Conservation (phyloP, 2,888 invertebrate species). For the Acanthoscelides obtectus region DNA sequence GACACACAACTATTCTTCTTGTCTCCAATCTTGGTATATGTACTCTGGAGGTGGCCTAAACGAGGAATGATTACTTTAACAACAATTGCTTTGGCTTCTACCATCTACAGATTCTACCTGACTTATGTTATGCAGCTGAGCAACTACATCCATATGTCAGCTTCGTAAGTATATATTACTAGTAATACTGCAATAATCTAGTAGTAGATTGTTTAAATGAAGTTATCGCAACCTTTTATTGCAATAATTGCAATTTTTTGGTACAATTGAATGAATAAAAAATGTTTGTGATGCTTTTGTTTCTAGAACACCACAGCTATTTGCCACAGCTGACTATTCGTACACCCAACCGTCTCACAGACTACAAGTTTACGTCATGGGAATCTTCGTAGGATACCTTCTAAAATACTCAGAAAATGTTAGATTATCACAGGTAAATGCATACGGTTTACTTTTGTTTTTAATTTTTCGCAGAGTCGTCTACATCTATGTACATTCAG, state of each 20-base stretch:
- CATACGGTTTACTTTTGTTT: no score
- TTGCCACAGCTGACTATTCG: slow-evolving; percentile 64
- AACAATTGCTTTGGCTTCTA: slow-evolving; percentile 53
- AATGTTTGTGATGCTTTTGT: slow-evolving; percentile 22
- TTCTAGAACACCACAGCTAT: slow-evolving; percentile 58
- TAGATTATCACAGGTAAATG: background rate
- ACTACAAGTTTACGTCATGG: slow-evolving; percentile 65
- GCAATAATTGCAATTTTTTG: no score
- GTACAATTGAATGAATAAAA: no score
- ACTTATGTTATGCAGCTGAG: slow-evolving; percentile 57
- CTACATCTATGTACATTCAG: no score
- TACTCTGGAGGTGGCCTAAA: slow-evolving; percentile 59
- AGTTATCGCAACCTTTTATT: no score
- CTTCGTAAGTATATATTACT: slow-evolving; percentile 60
- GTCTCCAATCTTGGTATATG: slow-evolving; percentile 56
- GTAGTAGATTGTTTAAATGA: no score
- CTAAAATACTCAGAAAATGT: slow-evolving; percentile 49
- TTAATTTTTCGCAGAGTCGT: no score
- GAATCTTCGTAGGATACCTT: slow-evolving; percentile 58
- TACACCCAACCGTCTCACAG: slow-evolving; percentile 64
- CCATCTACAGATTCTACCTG: slow-evolving; percentile 57
- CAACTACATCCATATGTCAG: slow-evolving; percentile 65
- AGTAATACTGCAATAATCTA: no score
- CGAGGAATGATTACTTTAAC: slow-evolving; percentile 49
- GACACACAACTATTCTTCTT: slow-evolving; percentile 63